These are phyloP conservation scores for Argyresthia albistria DNA, from an alignment of 2,888 invertebrate genomes.

Conservation along the genomic window DNA sequence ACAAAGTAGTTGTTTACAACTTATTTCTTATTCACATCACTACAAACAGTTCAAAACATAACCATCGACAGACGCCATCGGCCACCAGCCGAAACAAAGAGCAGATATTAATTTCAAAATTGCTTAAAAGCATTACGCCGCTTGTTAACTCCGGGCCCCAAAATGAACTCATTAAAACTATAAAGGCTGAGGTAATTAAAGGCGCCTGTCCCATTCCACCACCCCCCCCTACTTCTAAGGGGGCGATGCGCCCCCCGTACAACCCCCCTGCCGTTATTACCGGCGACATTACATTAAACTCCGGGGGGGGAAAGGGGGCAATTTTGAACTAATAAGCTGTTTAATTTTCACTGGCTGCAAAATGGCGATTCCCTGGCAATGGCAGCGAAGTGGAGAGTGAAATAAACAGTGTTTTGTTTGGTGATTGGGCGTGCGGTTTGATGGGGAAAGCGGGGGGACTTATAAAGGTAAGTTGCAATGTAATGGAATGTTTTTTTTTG, in stretches of 20 bases:
- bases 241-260: constrained; percentile 24
- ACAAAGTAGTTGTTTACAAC: too few relatives aligned
- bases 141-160: constrained; percentile 75
- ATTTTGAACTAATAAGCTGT: constrained; percentile 68
- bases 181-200: constrained; percentile 82
- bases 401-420: background rate
- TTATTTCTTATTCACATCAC: too few relatives aligned
- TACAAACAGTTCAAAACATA: too few relatives aligned
- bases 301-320: constrained; percentile 38
- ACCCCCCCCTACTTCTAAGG: constrained; percentile 24
- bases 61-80: too few relatives aligned
- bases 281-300: constrained; percentile 36
- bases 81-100: too few relatives aligned
- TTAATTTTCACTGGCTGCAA: constrained; percentile 29
- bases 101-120: constrained; percentile 68
- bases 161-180: constrained; percentile 84
- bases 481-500: too few relatives aligned
- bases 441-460: too few relatives aligned
- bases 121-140: constrained; percentile 70
- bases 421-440: background rate
- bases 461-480: too few relatives aligned
- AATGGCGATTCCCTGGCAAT: constrained; percentile 2
- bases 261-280: constrained; percentile 42
- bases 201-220: constrained; percentile 43
- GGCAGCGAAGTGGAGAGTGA: background rate